phyloP scores from a whole-genome alignment of 1,140 invertebrate genomes.

The Limonius californicus region DNA sequence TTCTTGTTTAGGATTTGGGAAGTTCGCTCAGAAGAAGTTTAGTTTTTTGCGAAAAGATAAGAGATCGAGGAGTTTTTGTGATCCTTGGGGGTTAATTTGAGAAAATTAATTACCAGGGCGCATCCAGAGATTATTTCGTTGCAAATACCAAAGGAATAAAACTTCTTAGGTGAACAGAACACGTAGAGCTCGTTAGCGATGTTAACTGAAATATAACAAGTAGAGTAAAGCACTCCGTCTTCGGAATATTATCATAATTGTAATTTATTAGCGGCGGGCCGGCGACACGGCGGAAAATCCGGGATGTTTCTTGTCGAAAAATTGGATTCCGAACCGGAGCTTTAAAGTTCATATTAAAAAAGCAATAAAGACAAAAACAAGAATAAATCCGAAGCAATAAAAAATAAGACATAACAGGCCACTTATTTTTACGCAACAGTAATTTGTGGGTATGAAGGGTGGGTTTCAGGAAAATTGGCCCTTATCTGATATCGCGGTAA shows the following conservation, averaged over 20 bases:
- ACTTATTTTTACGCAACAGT: constrained; percentile 8
- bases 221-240: neutral
- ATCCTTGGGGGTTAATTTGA: constrained; percentile 5
- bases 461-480: constrained; percentile 6
- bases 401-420: constrained; percentile 9
- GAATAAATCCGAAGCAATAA: neutral
- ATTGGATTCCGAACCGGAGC: neutral
- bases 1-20: no score
- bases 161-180: neutral
- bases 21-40: no score
- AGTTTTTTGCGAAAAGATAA: neutral
- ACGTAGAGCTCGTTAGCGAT: constrained; percentile 5
- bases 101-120: constrained; percentile 8
- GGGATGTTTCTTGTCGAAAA: neutral
- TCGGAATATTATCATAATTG: neutral
- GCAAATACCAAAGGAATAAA: constrained; percentile 2
- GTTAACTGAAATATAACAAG: neutral
- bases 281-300: neutral
- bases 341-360: neutral
- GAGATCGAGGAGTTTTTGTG: neutral
- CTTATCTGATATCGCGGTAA: constrained; percentile 6
- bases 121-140: constrained; percentile 5
- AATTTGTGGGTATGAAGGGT: constrained; percentile 5
- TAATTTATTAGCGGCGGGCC: constrained; percentile 1
- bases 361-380: neutral